A percentile compares a stretch with the other conserved stretches of the same genome.
Conservation (phyloP, 2,797 vertebrate genomes). For the Brachyrhaphis roseni region DNA sequence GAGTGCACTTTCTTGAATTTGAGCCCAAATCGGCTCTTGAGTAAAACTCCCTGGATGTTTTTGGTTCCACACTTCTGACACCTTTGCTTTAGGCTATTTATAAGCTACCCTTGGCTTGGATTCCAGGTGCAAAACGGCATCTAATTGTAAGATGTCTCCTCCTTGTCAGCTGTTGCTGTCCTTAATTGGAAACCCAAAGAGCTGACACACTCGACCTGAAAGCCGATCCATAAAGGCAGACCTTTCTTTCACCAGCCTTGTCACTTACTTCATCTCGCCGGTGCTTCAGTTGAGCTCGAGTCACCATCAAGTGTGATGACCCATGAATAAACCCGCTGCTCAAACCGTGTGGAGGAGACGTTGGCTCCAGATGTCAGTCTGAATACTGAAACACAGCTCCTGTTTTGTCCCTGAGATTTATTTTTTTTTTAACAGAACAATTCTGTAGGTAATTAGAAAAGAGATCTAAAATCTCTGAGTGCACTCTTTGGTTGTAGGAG, state of each 20-base stretch:
- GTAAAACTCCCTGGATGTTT: not conserved
- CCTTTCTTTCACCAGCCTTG: slow-evolving; percentile 5
- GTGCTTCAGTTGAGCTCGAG: slow-evolving; percentile 10
- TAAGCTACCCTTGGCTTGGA: not conserved
- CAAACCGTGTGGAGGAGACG: not conserved
- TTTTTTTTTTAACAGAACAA: not conserved
- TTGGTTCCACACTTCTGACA: not conserved
- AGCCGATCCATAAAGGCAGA: slow-evolving; percentile 3
- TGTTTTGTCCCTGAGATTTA: slow-evolving; percentile 6
- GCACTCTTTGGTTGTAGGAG: slow-evolving; percentile 15
- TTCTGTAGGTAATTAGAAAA: slow-evolving; percentile 10
- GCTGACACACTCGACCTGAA: slow-evolving; percentile 25
- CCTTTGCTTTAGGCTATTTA: not conserved
- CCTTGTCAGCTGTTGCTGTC: slow-evolving; percentile 10
- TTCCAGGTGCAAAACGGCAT: not conserved
- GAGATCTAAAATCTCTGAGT: slow-evolving; percentile 22
- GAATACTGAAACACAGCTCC: slow-evolving; percentile 12
- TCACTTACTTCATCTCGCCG: slow-evolving; percentile 10
- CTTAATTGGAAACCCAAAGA: slow-evolving; percentile 46
- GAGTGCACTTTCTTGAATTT: not conserved
- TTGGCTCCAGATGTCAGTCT: slow-evolving; percentile 9
- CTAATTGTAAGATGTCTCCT: slow-evolving; percentile 7
- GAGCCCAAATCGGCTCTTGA: not conserved
- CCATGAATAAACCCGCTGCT: slow-evolving; percentile 30
- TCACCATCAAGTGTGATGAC: slow-evolving; percentile 16